Evolutionary conservation across 2,888 invertebrate genomes (phyloP), one percentile per base, ranked within the genome.

Genomic region (Netelia virgata): DNA sequence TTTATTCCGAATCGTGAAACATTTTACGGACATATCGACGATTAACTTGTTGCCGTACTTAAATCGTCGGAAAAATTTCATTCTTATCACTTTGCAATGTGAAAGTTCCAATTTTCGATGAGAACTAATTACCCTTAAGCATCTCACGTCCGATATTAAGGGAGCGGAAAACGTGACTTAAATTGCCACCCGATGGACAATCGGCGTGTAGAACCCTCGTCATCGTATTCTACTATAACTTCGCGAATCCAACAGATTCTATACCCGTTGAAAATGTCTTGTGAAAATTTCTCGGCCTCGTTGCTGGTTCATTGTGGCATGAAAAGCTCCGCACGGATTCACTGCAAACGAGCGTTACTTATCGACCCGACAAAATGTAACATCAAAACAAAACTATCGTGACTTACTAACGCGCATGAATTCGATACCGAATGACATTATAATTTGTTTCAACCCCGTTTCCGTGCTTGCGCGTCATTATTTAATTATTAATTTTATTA

Each of bases 111-210:
- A 55, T 55, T 55, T 55, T 14, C 16, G 55, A 55, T 55, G n/a
- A 55, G n/a, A 16, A 9, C 55, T 16, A 55, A 55, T 55, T 55
- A 6, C 5, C 18, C n/a, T 55, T 16, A 16, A 55, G 16, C 8
- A 14, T 47, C 18, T n/a, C 55, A 55, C 55, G 55, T 55, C 18
- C 55, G 16, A 47, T 47, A 47, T 47, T 14, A 47, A 47, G 10
- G 14, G 47, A 47, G 10, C 14, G 47, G 14, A 14, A 14, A 47
- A 3, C 11, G 2, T 47, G 9, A 61, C 43, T 83, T 47, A 68
- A 73, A 74, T 61, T 78, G 53, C 59, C 61, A 68, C 28, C 61
- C 68, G 68, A 78, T 69, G 57, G 73, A 78, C 61, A 74, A 78
- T 68, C 68, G 18, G n/a, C 36, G 73, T 47, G 53, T 18, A 18